Evolutionary conservation across 2,888 invertebrate species (phyloP).

Genomic region (Psylliodes chrysocephalus): DNA sequence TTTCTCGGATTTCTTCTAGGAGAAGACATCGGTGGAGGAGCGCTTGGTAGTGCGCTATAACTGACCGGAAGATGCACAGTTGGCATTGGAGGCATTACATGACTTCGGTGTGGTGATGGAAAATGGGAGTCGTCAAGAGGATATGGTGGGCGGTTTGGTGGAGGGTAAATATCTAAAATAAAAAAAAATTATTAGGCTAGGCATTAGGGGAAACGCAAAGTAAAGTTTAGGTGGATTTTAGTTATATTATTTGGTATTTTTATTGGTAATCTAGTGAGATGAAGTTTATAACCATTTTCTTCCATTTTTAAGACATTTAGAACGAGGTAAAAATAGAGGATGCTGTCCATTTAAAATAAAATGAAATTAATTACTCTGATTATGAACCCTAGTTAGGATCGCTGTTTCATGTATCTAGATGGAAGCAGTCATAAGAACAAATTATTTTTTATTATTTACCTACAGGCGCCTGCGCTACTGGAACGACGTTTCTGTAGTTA

Average conservation of each 20-base stretch:
- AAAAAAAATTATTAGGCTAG: conserved; percentile 1
- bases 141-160: background rate
- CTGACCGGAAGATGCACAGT: background rate
- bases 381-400: no score
- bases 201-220: no score
- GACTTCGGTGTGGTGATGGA: background rate
- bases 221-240: no score
- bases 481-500: background rate
- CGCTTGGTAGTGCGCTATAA: background rate
- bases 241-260: no score
- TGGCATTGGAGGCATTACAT: background rate
- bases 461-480: background rate
- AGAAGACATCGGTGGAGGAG: background rate
- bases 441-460: background rate
- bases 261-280: no score
- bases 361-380: no score
- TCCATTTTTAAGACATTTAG: no score
- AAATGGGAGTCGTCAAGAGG: background rate
- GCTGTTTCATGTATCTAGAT: no score
- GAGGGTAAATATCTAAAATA: background rate
- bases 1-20: background rate
- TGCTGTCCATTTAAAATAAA: no score
- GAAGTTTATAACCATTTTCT: no score
- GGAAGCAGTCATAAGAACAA: no score
- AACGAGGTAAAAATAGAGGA: no score